A percentile compares a stretch with the other conserved stretches of the same genome.
phyloP scores from a whole-genome alignment of 92 coral and sea anemone genomes.

The Phymanthus crucifer region DNA sequence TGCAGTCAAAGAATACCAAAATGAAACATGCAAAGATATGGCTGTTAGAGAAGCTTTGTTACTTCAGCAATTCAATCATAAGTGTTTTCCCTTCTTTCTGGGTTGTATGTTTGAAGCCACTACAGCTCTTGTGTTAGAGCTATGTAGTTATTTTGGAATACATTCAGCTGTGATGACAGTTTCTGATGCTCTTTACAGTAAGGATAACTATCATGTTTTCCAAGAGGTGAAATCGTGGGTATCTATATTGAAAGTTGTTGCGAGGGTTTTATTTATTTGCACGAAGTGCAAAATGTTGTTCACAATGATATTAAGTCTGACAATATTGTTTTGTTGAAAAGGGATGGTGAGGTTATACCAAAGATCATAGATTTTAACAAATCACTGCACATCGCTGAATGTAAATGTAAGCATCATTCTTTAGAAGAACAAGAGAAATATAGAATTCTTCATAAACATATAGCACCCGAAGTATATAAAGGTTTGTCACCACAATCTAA shows the following conservation, averaged over 20 bases:
- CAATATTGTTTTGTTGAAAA: slow-evolving; percentile 19
- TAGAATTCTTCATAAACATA: slow-evolving; percentile 19
- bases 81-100: slow-evolving; percentile 21
- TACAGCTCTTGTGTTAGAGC: slow-evolving; percentile 13
- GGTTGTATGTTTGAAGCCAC: slow-evolving; percentile 7
- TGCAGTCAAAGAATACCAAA: slow-evolving; percentile 23
- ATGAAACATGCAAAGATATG: slow-evolving; percentile 1
- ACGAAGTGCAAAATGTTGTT: slow-evolving; percentile 10
- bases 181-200: slow-evolving; percentile 7
- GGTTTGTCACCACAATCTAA: slow-evolving; percentile 21
- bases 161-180: slow-evolving; percentile 10
- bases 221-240: slow-evolving; percentile 21
- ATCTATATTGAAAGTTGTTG: slow-evolving; percentile 18
- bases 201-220: neutral
- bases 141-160: neutral
- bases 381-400: slow-evolving; percentile 16
- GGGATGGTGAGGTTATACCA: slow-evolving; percentile 17
- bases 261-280: slow-evolving; percentile 35
- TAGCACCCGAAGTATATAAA: slow-evolving; percentile 23
- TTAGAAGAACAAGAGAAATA: slow-evolving; percentile 29
- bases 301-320: slow-evolving; percentile 27
- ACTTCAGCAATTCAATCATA: slow-evolving; percentile 13
- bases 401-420: slow-evolving; percentile 18
- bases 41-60: slow-evolving; percentile 13
- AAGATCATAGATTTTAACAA: slow-evolving; percentile 36